Conservation (phyloP, 2,888 invertebrate species). For the Microdon myrmicae region DNA sequence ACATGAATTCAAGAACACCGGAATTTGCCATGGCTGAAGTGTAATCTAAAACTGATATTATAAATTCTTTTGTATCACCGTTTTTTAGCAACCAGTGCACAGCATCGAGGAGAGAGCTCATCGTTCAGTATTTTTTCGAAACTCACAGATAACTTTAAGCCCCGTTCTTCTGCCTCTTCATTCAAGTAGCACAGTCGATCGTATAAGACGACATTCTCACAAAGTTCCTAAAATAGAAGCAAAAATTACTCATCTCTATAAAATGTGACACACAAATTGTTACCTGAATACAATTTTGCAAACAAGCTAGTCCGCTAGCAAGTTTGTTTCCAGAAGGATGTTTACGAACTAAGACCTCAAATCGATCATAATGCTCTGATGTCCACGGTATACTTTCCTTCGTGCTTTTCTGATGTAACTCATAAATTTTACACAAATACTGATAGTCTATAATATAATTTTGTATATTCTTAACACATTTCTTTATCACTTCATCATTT, state of each 20-base stretch:
- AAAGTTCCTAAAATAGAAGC: constrained; percentile 66
- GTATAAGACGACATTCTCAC: constrained; percentile 70
- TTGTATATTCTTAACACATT: constrained; percentile 15
- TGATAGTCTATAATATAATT: neutral
- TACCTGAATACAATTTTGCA: constrained; percentile 69
- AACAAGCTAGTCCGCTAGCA: constrained; percentile 64
- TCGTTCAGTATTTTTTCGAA: constrained; percentile 73
- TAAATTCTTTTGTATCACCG: constrained; percentile 43
- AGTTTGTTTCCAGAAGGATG: constrained; percentile 59
- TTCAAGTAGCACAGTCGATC: constrained; percentile 69
- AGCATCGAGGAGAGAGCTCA: constrained; percentile 74
- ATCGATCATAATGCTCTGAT: constrained; percentile 52
- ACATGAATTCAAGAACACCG: neutral
- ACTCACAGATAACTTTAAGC: constrained; percentile 64
- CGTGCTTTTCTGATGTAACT: constrained; percentile 53
- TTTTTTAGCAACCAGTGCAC: constrained; percentile 72
- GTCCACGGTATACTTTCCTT: constrained; percentile 54
- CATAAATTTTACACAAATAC: constrained; percentile 50
- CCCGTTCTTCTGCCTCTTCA: constrained; percentile 60
- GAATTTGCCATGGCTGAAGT: constrained; percentile 32
- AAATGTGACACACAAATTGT: constrained; percentile 13
- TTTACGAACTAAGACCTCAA: constrained; percentile 49
- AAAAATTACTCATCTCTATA: neutral
- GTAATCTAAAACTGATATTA: constrained; percentile 55
- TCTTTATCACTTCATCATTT: constrained; percentile 62